Evolutionary conservation across 2,888 invertebrate species (phyloP), one percentile per base, ranked within the genome.

Genomic region (Stegophylla sp.): DNA sequence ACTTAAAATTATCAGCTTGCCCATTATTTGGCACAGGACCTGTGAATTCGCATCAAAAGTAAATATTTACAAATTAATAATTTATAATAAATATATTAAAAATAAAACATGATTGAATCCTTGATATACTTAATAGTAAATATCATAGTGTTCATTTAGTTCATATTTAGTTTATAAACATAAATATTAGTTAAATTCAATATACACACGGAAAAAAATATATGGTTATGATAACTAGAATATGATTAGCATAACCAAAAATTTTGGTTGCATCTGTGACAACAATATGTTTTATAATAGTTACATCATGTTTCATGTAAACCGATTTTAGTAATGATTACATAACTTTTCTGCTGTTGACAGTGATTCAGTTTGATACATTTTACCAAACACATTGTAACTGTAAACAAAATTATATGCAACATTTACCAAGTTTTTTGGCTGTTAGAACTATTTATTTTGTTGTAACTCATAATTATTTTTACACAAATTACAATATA

Each of bases 201-300:
- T 34, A 34, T 34, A 34, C 34, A 34, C 59, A 59, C 17, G 61
- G 61, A 34, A 61, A 61, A 61, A 61, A 61, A 28, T 61, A n/a
- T 17, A 26, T 28, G 13, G 34, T 61, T 9, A 9, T 28, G 15
- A 17, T 17, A 34, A 7, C 61, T 28, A 34, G 26, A 61, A 28
- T n/a, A 61, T 34, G 17, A 26, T 28, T 17, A 7, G 3, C 13
- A n/a, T 17, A 17, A 61, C 61, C 34, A 61, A 26, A 61, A 34
- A 26, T 28, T 34, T 61, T 61, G 28, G 61, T 61, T 28, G 17
- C n/a, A 9, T 10, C 9, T 0, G 61, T 61, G 61, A n/a, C 17
- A n/a, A n/a, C 34, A 34, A 61, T 26, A 61, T 28, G 34, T 61
- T 61, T 28, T 34, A 28, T n/a, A 34, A 61, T 28, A 26, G 15